phyloP scores from a whole-genome alignment of 2,797 vertebrate genomes.

The Dicrostonyx torquatus region DNA sequence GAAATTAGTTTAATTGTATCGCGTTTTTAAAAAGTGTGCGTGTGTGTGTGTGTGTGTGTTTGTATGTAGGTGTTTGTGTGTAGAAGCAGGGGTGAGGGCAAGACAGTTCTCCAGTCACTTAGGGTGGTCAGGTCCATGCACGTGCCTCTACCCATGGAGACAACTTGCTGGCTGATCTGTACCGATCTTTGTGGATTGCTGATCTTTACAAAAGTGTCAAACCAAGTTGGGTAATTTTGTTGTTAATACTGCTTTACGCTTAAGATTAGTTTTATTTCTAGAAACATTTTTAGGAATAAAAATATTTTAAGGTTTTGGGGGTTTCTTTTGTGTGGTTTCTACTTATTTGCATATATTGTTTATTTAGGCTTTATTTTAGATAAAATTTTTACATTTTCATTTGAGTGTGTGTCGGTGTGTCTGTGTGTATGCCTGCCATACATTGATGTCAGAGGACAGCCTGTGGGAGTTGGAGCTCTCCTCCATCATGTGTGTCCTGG shows the following conservation, averaged over 20 bases:
- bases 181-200: background rate
- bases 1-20: slow-evolving; percentile 9
- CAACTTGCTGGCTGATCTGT: background rate
- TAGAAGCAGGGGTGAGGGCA: background rate
- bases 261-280: background rate
- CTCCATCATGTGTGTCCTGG: background rate
- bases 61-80: background rate
- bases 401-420: background rate
- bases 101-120: background rate
- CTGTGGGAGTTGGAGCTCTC: background rate
- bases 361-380: background rate
- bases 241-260: slow-evolving; percentile 10
- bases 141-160: background rate
- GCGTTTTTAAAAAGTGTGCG: background rate
- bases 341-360: background rate
- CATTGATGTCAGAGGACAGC: background rate
- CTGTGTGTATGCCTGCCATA: background rate
- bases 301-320: background rate
- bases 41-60: background rate
- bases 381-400: background rate
- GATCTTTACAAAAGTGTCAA: background rate
- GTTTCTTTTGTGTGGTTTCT: background rate
- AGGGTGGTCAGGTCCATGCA: background rate
- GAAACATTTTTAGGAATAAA: background rate
- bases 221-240: background rate